Evolutionary conservation across 2,888 invertebrate genomes (phyloP).

Genomic region (Globia sparganii): DNA sequence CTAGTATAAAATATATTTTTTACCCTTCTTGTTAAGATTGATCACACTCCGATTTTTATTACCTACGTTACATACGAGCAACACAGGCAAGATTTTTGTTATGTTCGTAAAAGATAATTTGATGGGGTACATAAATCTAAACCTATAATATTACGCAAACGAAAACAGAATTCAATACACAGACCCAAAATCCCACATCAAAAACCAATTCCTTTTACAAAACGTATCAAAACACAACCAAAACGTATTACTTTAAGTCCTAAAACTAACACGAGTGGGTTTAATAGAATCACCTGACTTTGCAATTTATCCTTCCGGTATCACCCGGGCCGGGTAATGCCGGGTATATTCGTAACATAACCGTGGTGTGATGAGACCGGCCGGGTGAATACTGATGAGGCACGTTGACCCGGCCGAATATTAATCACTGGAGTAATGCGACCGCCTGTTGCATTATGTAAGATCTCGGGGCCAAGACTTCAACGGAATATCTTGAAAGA

Average conservation of each 20-base stretch:
- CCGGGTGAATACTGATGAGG: constrained; percentile 82
- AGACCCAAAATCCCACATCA: not conserved
- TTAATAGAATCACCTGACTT: constrained; percentile 67
- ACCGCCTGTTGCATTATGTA: constrained; percentile 74
- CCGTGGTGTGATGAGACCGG: constrained; percentile 76
- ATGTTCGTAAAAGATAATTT: constrained; percentile 49
- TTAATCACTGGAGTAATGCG: constrained; percentile 73
- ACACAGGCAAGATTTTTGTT: constrained; percentile 30
- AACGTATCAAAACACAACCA: constrained; percentile 15
- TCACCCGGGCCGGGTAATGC: constrained; percentile 60
- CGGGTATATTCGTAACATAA: constrained; percentile 64
- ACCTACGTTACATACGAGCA: constrained; percentile 32
- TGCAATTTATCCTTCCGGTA: constrained; percentile 68
- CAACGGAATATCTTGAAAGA: constrained; percentile 34
- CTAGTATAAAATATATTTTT: constrained; percentile 29
- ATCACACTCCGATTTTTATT: constrained; percentile 55
- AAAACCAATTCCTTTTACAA: constrained; percentile 11
- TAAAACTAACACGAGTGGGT: constrained; percentile 61
- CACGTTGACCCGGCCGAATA: constrained; percentile 72
- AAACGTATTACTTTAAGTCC: constrained; percentile 32
- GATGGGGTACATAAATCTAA: constrained; percentile 14
- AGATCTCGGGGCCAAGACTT: constrained; percentile 47
- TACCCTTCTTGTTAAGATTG: constrained; percentile 47
- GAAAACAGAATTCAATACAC: not conserved
- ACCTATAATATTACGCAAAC: constrained; percentile 3